Conservation (phyloP, 1,140 invertebrate genomes). For the Brachionus calyciflorus region DNA sequence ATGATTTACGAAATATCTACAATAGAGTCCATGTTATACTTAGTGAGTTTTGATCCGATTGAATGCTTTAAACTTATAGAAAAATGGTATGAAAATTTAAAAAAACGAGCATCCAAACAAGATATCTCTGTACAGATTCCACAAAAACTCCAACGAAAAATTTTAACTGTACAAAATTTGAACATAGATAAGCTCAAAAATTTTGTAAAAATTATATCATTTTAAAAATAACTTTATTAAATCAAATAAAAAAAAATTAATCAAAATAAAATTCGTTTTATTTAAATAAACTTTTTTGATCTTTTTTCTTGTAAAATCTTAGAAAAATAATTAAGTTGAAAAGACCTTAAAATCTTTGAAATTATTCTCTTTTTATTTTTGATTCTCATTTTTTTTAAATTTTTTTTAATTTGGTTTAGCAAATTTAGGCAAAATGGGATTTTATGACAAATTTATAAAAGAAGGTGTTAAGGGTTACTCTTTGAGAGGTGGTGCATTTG, state of each 20-base stretch:
- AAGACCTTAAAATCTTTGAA: no score
- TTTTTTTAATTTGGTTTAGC: constrained; percentile 36
- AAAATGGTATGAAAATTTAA: not conserved
- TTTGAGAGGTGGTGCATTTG: constrained; percentile 34
- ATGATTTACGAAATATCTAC: not conserved
- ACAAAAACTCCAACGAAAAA: not conserved
- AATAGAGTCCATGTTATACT: not conserved
- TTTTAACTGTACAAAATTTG: not conserved
- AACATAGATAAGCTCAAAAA: not conserved
- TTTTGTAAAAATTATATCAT: constrained; percentile 8
- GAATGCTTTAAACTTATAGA: not conserved
- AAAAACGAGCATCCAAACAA: not conserved
- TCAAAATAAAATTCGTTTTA: no score
- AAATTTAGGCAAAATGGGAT: not conserved
- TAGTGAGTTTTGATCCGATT: not conserved
- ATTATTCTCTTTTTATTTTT: no score
- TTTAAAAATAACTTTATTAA: not conserved
- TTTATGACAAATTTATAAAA: constrained; percentile 45
- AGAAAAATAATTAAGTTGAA: no score
- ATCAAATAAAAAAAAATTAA: not conserved
- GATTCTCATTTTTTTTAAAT: not conserved
- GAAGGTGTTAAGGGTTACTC: constrained; percentile 15
- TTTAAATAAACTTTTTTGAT: no score
- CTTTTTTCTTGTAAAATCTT: no score
- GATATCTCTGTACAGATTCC: not conserved